phyloP scores from a whole-genome alignment of 2,888 invertebrate genomes.

The Hartigia nigra region DNA sequence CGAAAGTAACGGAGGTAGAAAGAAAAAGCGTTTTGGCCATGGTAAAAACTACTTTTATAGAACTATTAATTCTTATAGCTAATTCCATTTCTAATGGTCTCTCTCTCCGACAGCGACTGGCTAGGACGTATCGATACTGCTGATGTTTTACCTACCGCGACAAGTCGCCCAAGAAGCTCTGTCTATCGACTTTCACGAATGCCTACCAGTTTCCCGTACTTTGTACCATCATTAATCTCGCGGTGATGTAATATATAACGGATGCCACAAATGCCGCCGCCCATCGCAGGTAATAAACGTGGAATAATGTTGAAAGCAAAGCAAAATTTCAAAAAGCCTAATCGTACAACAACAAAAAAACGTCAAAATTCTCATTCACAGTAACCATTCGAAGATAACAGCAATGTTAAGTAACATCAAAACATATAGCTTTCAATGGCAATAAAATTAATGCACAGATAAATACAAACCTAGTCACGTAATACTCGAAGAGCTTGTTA shows the following conservation, averaged over 20 bases:
- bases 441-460: background rate
- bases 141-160: background rate
- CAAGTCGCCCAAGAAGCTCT: background rate
- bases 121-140: background rate
- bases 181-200: conserved; percentile 4
- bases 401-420: background rate
- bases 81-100: background rate
- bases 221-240: background rate
- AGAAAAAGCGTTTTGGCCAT: background rate
- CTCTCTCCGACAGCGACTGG: background rate
- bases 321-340: background rate
- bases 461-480: background rate
- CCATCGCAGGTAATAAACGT: background rate
- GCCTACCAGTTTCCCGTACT: background rate
- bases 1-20: background rate
- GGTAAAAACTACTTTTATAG: background rate
- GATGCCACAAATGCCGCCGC: background rate
- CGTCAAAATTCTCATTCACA: background rate
- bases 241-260: conserved; percentile 3
- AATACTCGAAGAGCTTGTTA: background rate
- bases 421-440: background rate
- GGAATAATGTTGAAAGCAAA: background rate
- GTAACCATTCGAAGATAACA: background rate
- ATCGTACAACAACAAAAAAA: too few species aligned
- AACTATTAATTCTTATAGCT: background rate